These are phyloP conservation scores for Unio pictorum DNA, from an alignment of 2,888 invertebrate genomes.

Conservation along the genomic window DNA sequence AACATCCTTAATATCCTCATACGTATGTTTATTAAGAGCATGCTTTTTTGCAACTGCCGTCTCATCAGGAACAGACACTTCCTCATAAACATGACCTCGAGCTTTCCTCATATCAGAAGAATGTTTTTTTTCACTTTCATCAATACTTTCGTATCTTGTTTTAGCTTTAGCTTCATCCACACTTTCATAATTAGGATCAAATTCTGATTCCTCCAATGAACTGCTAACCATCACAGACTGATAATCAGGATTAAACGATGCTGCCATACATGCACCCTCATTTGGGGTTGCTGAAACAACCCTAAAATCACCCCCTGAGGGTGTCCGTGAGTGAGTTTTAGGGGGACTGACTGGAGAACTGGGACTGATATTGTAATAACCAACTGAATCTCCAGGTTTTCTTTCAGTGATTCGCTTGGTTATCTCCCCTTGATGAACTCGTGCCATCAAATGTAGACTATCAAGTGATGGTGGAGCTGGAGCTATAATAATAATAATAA, in stretches of 20 bases:
- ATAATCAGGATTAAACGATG: constrained; percentile 45
- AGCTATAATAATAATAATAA: constrained; percentile 9
- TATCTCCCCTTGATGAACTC: constrained; percentile 44
- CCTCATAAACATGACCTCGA: constrained; percentile 54
- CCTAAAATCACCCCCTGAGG: constrained; percentile 29
- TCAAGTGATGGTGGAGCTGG: constrained; percentile 61
- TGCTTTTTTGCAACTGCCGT: constrained; percentile 37
- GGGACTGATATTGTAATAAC: constrained; percentile 15
- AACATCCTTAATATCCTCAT: constrained; percentile 59
- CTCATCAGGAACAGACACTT: constrained; percentile 44
- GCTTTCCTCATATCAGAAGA: constrained; percentile 28
- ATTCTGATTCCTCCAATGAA: constrained; percentile 28
- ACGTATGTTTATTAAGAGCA: constrained; percentile 55
- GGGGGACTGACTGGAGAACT: constrained; percentile 10
- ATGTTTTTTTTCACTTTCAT: constrained; percentile 19
- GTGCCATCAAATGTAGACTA: constrained; percentile 60
- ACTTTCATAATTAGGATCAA: constrained; percentile 64
- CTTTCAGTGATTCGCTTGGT: constrained; percentile 20
- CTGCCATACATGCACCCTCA: constrained; percentile 4
- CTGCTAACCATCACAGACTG: constrained; percentile 47
- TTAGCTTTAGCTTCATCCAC: constrained; percentile 60
- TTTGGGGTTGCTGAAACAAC: constrained; percentile 14
- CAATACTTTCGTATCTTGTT: constrained; percentile 34
- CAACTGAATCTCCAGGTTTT: constrained; percentile 28
- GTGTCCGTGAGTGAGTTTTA: constrained; percentile 22